Evolutionary conservation across 2,113 vertebrate species (phyloP), one percentile per base, ranked within the genome.

Genomic region (Rhizomys pruinosus): DNA sequence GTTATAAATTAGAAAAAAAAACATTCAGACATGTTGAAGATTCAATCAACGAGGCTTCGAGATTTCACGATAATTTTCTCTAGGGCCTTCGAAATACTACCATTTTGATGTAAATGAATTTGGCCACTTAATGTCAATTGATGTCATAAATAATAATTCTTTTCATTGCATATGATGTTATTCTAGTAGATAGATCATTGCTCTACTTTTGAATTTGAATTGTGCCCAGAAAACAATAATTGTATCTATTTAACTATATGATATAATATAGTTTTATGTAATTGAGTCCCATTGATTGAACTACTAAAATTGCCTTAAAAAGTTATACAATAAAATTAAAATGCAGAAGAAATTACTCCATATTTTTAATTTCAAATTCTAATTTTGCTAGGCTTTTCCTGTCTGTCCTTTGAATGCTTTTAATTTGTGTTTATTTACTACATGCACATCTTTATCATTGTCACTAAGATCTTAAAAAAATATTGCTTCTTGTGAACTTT

Each of bases 401-500:
- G 86, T 68, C 13, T 42, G 16, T n/a, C 10, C 3, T 89, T 86
- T 77, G 39, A 90, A 87, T 61, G 9, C 2, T 29, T 74, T 81
- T 42, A 71, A 55, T 9, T 84, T 76, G 4, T 61, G 59, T 12
- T 74, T 91, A 47, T 3, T 10, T 20, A 37, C 52, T 55, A 79
- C 73, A n/a, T n/a, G n/a, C n/a, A 10, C 47, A 89, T 81, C 5
- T 90, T 90, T 82, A 25, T 39, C 55, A 69, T 63, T 96, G 94
- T 37, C 84, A 61, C 6, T 10, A 47, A 93, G 47, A 2, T 15
- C 52, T 17, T 95, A 52, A 68, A 27, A 88, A n/a, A 91, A 87
- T 6, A 0, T 55, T 92, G 15, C 1, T 78, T 12, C 76, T 52
- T 27, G 44, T 90, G n/a, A 68, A 44, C 74, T 92, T 92, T 87